Percentiles rank a stretch among this genome's conserved stretches.
phyloP scores from a whole-genome alignment of 2,888 invertebrate species.

The Nemotelus nigrinus region DNA sequence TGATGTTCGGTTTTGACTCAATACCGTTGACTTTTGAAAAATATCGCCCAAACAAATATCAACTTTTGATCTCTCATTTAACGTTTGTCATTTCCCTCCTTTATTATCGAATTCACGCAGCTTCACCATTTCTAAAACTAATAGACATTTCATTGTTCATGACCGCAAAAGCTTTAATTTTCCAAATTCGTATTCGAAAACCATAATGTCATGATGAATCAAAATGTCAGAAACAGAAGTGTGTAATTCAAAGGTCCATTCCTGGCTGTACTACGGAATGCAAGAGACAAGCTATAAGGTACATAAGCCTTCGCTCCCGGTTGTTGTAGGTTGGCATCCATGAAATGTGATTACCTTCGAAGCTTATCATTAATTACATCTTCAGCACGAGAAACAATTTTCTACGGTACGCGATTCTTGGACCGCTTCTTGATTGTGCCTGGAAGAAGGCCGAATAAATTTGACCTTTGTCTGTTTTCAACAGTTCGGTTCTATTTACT shows the following conservation, averaged over 20 bases:
- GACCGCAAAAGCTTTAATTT: not conserved
- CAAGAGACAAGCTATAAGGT: not conserved
- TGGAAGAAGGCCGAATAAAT: conserved; percentile 3
- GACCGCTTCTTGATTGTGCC: not conserved
- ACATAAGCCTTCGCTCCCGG: not conserved
- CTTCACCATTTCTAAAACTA: too few relatives aligned
- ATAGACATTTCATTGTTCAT: too few relatives aligned
- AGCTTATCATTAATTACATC: conserved; percentile 47
- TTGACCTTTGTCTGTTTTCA: conserved; percentile 23
- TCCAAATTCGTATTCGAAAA: not conserved
- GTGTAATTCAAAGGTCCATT: not conserved
- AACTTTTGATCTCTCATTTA: too few relatives aligned
- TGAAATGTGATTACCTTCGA: conserved; percentile 31
- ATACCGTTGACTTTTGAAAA: too few relatives aligned
- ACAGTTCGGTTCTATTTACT: too few relatives aligned
- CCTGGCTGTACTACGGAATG: not conserved
- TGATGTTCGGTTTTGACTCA: too few relatives aligned
- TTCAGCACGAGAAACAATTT: conserved; percentile 48
- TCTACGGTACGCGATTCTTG: conserved; percentile 13
- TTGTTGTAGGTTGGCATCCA: not conserved
- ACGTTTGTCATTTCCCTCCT: too few relatives aligned
- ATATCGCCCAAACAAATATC: too few relatives aligned
- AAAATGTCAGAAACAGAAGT: conserved; percentile 33
- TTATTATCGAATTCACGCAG: too few relatives aligned
- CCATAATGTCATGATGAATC: conserved; percentile 13